These are phyloP conservation scores for Artibeus lituratus DNA, from an alignment of 2,797 vertebrate species.

Conservation along the genomic window DNA sequence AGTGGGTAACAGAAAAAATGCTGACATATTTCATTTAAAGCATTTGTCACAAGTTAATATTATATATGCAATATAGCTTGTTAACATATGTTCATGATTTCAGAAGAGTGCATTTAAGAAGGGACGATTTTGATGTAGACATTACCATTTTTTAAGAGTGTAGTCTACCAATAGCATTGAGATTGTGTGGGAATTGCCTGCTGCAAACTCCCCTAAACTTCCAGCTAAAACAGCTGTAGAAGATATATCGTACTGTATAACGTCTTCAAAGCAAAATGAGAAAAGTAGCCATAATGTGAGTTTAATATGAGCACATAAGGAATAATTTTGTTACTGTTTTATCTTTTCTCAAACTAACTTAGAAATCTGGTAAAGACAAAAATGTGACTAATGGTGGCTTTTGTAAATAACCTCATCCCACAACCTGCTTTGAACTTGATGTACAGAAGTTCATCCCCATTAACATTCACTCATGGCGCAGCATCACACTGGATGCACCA, in stretches of 20 bases:
- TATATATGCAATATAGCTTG: slow-evolving; percentile 4
- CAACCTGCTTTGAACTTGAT: not conserved
- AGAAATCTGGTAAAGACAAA: not conserved
- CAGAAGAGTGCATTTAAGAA: slow-evolving; percentile 25
- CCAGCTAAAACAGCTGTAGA: not conserved
- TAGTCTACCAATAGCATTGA: slow-evolving; percentile 7
- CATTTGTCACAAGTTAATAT: slow-evolving; percentile 54
- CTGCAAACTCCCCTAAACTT: slow-evolving; percentile 14
- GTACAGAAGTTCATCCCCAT: not conserved
- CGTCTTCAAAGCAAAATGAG: slow-evolving; percentile 7
- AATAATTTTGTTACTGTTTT: slow-evolving; percentile 36
- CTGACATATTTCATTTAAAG: slow-evolving; percentile 23
- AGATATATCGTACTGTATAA: not conserved
- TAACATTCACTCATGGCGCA: not conserved
- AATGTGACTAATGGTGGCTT: slow-evolving; percentile 2
- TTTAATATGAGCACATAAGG: slow-evolving; percentile 13
- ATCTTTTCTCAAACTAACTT: slow-evolving; percentile 1
- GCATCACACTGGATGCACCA: not conserved
- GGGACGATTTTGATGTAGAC: slow-evolving; percentile 22
- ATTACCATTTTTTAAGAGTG: not conserved
- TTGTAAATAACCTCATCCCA: not conserved
- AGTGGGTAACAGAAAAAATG: slow-evolving; percentile 42
- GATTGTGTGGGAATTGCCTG: not conserved
- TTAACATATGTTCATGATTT: slow-evolving; percentile 34
- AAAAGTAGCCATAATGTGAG: slow-evolving; percentile 22